Evolutionary conservation across 1,140 invertebrate species (phyloP), one percentile per base, ranked within the genome.

Genomic region (Caerostris extrusa): DNA sequence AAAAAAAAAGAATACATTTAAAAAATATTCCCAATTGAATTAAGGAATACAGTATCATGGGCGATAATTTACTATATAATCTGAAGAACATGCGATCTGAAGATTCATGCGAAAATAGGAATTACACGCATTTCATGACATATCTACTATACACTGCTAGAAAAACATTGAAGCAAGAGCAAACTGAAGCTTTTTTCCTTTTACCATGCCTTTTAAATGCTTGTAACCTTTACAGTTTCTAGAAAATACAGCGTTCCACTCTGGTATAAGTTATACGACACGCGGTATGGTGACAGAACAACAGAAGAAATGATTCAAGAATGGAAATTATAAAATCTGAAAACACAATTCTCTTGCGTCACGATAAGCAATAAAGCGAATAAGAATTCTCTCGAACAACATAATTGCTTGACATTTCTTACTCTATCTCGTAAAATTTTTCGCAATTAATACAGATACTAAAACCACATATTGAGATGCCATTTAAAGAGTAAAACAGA

Each of bases 301-400:
- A 77, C 34, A 77, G 34, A 3, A 77, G 69, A 77, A 77, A 53
- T 7, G 34, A 77, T 34, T 77, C 69, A 77, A 77, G 69, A 77
- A 34, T 53, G 12, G 69, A 77, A n/a, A 77, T 77, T 77, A 77
- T 77, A 77, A 77, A 77, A 77, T 53, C 69, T 53, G 69, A 77
- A 77, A 3, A 77, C 34, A 77, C 10, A 77, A 77, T 77, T 50
- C 34, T 53, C 7, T 77, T 77, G 69, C 69, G 34, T 53, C 69
- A 77, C 69, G 3, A 77, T 8, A 77, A 53, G 69, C 69, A 8
- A 50, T 77, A 77, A 77, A 77, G 50, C 8, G 34, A 77, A 77
- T 77, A 10, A 34, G 34, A 50, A 77, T 34, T 77, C 34, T 77
- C 69, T 53, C 6, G 69, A 77, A 50, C 50, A 77, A 10, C 69